phyloP scores from a whole-genome alignment of 2,797 vertebrate species.

The Acipenser ruthenus region DNA sequence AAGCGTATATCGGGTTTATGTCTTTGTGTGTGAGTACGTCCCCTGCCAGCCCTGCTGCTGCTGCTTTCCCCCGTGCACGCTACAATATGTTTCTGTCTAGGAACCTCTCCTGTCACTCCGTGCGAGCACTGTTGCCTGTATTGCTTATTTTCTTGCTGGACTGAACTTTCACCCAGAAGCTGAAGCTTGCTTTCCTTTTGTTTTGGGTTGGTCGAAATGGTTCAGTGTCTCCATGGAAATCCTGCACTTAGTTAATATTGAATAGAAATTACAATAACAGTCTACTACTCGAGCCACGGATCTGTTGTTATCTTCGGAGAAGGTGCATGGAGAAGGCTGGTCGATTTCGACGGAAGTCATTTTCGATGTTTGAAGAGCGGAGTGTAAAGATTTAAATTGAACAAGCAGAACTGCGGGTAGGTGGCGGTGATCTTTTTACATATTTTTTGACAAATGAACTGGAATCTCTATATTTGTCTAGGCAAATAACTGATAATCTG shows the following conservation, averaged over 20 bases:
- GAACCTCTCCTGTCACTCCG: background rate
- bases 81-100: background rate
- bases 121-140: background rate
- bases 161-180: conserved; percentile 15
- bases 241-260: background rate
- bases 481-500: no score
- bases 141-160: conserved; percentile 17
- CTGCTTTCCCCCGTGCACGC: no score
- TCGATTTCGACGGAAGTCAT: background rate
- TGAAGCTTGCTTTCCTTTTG: conserved; percentile 4
- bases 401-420: background rate
- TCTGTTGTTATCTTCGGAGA: background rate
- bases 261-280: background rate
- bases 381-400: background rate
- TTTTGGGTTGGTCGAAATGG: background rate
- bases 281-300: background rate
- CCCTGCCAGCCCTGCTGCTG: no score
- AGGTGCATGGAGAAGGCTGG: background rate
- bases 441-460: no score
- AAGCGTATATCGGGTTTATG: no score
- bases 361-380: background rate
- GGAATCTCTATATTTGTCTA: no score
- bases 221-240: conserved; percentile 5
- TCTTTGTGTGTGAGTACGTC: no score
- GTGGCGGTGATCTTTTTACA: no score